These are phyloP conservation scores for Agrotis ipsilon DNA, from an alignment of 2,888 invertebrate genomes.

Conservation along the genomic window DNA sequence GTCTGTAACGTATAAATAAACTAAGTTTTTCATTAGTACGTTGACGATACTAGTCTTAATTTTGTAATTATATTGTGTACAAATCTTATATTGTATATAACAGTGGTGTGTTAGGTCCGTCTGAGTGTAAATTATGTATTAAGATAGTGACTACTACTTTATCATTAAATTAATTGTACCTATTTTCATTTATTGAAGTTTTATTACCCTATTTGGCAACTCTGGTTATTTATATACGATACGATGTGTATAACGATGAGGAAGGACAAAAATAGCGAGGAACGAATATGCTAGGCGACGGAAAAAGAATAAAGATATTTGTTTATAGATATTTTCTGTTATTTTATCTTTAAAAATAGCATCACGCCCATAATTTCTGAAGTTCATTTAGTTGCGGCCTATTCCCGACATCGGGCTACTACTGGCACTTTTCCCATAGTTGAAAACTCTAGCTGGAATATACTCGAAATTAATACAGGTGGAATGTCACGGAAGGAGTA, in stretches of 20 bases:
- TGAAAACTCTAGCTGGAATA: too few relatives aligned
- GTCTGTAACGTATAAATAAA: slow-evolving; percentile 26
- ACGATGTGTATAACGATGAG: neutral
- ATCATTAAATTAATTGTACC: slow-evolving; percentile 89
- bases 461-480: too few relatives aligned
- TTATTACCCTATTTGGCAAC: slow-evolving; percentile 56
- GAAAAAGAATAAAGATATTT: too few relatives aligned
- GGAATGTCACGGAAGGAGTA: too few relatives aligned
- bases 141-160: slow-evolving; percentile 75
- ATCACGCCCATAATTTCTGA: too few relatives aligned
- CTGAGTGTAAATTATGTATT: slow-evolving; percentile 82
- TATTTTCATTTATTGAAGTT: slow-evolving; percentile 83
- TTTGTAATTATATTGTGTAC: slow-evolving; percentile 74
- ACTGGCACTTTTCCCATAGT: too few relatives aligned
- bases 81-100: slow-evolving; percentile 72
- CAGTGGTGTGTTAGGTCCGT: slow-evolving; percentile 71
- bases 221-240: neutral
- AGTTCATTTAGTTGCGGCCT: too few relatives aligned
- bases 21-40: slow-evolving; percentile 49
- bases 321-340: too few relatives aligned
- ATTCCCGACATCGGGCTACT: too few relatives aligned
- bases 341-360: too few relatives aligned
- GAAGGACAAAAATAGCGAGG: too few relatives aligned
- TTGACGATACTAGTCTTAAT: slow-evolving; percentile 68
- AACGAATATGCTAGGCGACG: too few relatives aligned